Evolutionary conservation across 2,113 vertebrate species (phyloP).

Genomic region (Sinocyclocheilus rhinocerous): DNA sequence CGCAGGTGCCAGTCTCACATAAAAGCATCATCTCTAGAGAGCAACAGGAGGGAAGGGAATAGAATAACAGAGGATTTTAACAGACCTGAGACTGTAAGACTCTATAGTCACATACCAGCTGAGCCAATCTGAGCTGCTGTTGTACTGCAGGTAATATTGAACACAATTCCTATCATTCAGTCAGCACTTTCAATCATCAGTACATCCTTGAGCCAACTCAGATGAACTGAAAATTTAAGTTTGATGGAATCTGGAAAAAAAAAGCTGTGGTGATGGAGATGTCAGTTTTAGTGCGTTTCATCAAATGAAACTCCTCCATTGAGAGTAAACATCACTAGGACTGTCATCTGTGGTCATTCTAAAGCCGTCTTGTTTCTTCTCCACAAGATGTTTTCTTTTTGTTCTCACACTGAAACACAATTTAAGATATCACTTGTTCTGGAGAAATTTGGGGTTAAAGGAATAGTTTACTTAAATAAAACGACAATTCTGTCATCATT

Average conservation of each 20-base stretch:
- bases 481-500: background rate
- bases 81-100: slow-evolving; percentile 25
- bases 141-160: slow-evolving; percentile 35
- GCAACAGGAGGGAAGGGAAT: slow-evolving; percentile 13
- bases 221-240: slow-evolving; percentile 13
- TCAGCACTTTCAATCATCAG: background rate
- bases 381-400: background rate
- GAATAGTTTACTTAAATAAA: background rate
- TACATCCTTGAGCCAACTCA: slow-evolving; percentile 1
- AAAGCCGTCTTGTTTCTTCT: background rate
- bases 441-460: background rate
- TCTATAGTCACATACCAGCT: slow-evolving; percentile 37
- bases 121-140: slow-evolving; percentile 47
- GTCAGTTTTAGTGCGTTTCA: background rate
- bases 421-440: background rate
- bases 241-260: background rate
- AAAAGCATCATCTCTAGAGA: slow-evolving; percentile 47
- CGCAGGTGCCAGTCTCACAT: slow-evolving; percentile 49
- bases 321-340: background rate
- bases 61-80: slow-evolving; percentile 20
- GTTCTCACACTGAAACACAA: background rate
- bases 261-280: background rate
- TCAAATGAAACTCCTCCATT: slow-evolving; percentile 23
- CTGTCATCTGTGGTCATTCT: background rate
- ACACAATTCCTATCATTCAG: slow-evolving; percentile 27